Conservation (phyloP, 92 coral and sea anemone genomes). For the Porites divaricata region DNA sequence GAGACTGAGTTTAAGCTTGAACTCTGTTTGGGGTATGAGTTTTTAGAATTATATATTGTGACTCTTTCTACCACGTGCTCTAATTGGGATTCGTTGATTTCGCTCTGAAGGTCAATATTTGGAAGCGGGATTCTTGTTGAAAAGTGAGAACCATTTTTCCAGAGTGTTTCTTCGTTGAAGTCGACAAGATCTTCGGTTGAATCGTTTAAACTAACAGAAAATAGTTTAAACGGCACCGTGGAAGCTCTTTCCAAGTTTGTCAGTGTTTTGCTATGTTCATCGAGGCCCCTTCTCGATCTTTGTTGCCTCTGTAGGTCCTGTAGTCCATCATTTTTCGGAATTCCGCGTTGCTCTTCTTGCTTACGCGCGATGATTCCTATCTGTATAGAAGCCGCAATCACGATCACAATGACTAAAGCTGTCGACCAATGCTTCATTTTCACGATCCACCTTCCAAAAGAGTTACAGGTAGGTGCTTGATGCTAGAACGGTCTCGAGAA, state of each 20-base stretch:
- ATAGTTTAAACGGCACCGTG: not conserved
- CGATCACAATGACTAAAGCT: slow-evolving; percentile 1
- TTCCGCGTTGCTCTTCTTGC: not conserved
- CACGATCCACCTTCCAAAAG: not conserved
- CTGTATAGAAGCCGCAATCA: not conserved
- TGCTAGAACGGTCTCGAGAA: too few species aligned
- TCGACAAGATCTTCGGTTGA: slow-evolving; percentile 12
- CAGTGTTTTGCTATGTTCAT: not conserved
- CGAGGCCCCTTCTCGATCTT: slow-evolving; percentile 7
- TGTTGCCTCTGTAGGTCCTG: not conserved
- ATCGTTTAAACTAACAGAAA: not conserved
- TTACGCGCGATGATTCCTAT: slow-evolving; percentile 1
- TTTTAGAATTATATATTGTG: slow-evolving; percentile 6
- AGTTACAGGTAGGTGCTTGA: not conserved
- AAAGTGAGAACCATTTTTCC: slow-evolving; percentile 40
- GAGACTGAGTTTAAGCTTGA: not conserved
- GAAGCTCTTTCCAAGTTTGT: not conserved
- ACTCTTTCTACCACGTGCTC: slow-evolving; percentile 21
- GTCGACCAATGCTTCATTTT: slow-evolving; percentile 10
- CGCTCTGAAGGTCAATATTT: not conserved
- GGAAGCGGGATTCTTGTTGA: slow-evolving; percentile 8
- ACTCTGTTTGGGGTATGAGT: not conserved
- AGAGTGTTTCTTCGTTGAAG: slow-evolving; percentile 44
- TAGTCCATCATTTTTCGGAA: not conserved
- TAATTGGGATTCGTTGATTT: not conserved